Evolutionary conservation across 2,888 invertebrate genomes (phyloP), one percentile per base, ranked within the genome.

Genomic region (Deilephila porcellus): DNA sequence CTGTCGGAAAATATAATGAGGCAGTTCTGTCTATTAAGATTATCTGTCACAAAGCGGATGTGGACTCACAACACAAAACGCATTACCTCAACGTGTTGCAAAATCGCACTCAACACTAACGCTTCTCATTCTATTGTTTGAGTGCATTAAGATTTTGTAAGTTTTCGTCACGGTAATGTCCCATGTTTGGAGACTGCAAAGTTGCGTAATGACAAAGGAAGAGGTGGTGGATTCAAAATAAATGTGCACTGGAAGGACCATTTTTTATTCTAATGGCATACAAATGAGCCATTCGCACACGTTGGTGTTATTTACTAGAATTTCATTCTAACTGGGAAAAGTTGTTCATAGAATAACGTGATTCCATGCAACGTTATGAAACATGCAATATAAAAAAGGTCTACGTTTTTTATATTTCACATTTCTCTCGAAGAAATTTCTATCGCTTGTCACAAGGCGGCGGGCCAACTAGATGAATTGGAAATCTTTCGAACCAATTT

Each of bases 61-160:
- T 81, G 78, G 74, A 75, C 77, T 84, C 85, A 82, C 81, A 76
- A 45, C 59, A 71, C 72, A 64, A 60, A 70, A 59, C 73, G 74
- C 77, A 77, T 75, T 74, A 73, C 62, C 74, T 77, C 78, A 78
- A 71, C 75, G 76, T 76, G 78, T 92, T 90, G 88, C 88, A 83
- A 90, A 88, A 91, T 86, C 80, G 82, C 81, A 81, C 81, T 80
- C 87, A 83, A 83, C 81, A 83, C 82, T 85, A 83, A 85, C 85
- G 84, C 85, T 86, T 85, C 84, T 88, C 86, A 87, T 89, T 89
- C 88, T 81, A 91, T 93, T 92, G 93, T 93, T 88, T 76, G 78
- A 79, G 86, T 85, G 86, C 85, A 87, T 82, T 80, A 76, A 79
- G 81, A 80, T 91, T 90, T 91, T 86, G 90, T 87, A 92, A 92